Base-by-base conservation (phyloP, 2,888 invertebrate species). In the Hirtodrosophila alboralis region DNA sequence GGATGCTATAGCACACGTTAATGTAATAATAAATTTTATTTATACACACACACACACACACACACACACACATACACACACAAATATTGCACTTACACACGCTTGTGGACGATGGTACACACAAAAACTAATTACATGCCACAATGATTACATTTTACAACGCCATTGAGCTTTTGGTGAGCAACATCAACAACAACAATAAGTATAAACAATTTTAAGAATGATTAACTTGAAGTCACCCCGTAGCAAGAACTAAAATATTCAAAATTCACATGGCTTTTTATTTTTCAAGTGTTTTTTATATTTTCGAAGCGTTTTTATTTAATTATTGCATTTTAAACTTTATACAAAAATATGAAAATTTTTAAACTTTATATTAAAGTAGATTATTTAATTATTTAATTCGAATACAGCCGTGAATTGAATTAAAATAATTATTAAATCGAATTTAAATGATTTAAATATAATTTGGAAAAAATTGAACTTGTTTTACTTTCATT, bases 81-180 rank as follows among this genome's bases (percentile, higher is more conserved):
- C 33, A 52, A 33, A 56, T 52, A 38, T 52, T 23, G 30, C 31
- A 48, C 14, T 60, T 18, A 31, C 51, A 44, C 43, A 51, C 41
- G 33, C 57, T 51, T 26, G 33, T 38, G 44, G 49, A 26, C 31
- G 51, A 26, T 51, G 57, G 45, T 28, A 33, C 61, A 70, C 60
- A 77, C 67, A 80, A 76, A 86, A 84, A 84, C 81, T 81, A 81
- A 81, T 81, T 81, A 86, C 74, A 86, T 72, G 86, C 84, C 86
- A 80, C 81, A 81, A 86, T 80, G 84, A 76, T 84, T 81, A 74
- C 68, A 85, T 81, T 79, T 80, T 83, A 68, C 76, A 79, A 57
- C 57, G 63, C 73, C 73, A 83, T 67, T 47, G 65, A 65, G 79
- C 38, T 56, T 28, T 33, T 49, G 18, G 31, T 4, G 26, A 18